These are phyloP conservation scores for Eubasilissa splendida DNA, from an alignment of 2,888 invertebrate genomes.

Conservation along the genomic window DNA sequence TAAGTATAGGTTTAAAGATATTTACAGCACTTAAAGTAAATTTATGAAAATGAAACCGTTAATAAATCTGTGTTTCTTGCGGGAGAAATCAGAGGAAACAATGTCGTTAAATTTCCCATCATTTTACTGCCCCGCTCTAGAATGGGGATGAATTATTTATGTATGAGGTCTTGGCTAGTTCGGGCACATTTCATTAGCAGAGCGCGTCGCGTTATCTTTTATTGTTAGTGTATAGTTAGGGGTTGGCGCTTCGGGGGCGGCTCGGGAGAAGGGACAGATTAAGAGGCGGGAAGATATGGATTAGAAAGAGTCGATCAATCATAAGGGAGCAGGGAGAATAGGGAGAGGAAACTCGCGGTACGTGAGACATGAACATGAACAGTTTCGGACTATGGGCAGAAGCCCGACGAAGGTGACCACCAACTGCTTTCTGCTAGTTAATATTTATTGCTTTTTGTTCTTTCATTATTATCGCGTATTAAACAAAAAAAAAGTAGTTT, in stretches of 20 bases:
- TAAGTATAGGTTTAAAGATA: too few species aligned
- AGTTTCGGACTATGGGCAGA: too few species aligned
- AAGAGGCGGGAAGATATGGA: conserved; percentile 50
- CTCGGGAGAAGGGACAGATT: conserved; percentile 26
- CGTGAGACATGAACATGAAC: background rate
- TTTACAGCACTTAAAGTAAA: too few species aligned
- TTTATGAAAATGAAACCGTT: too few species aligned
- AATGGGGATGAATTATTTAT: conserved; percentile 25
- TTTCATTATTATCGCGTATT: too few species aligned
- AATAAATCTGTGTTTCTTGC: too few species aligned
- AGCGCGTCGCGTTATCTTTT: conserved; percentile 45
- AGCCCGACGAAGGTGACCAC: too few species aligned
- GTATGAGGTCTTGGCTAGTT: conserved; percentile 28
- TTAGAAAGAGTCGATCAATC: conserved; percentile 53
- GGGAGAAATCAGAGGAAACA: too few species aligned
- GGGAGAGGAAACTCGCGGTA: background rate
- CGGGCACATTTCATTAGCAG: conserved; percentile 50
- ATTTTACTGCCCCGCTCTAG: background rate
- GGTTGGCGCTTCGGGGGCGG: background rate
- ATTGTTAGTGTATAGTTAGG: conserved; percentile 33
- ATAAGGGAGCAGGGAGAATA: conserved; percentile 13
- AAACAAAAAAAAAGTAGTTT: too few species aligned
- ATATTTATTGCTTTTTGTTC: too few species aligned
- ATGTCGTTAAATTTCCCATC: too few species aligned
- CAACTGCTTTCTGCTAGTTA: too few species aligned